A percentile compares a stretch with the other conserved stretches of the same genome.
These are phyloP conservation scores for Arion vulgaris DNA, from an alignment of 1,140 invertebrate species.

Conservation along the genomic window DNA sequence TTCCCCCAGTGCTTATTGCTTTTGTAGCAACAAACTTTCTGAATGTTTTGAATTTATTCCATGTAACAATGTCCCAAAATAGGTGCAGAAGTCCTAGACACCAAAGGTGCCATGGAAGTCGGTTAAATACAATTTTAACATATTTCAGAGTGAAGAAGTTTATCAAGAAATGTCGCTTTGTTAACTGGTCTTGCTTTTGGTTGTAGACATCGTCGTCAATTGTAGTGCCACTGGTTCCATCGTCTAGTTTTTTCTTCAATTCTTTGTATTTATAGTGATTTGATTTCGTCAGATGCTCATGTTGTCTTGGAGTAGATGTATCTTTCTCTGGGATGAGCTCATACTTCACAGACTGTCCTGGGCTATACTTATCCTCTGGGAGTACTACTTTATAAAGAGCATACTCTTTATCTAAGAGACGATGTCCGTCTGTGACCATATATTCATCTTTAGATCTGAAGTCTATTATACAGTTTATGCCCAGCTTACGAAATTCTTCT, in stretches of 20 bases:
- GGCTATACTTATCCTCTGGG: slow-evolving; percentile 51
- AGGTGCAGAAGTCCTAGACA: slow-evolving; percentile 53
- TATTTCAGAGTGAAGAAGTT: slow-evolving; percentile 58
- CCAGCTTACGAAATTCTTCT: slow-evolving; percentile 46
- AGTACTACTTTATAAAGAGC: slow-evolving; percentile 50
- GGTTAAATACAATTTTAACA: slow-evolving; percentile 48
- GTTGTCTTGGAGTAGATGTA: neutral
- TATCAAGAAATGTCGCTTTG: slow-evolving; percentile 56
- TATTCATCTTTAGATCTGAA: slow-evolving; percentile 58
- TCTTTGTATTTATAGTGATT: neutral
- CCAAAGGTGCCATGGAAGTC: slow-evolving; percentile 58
- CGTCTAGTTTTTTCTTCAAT: too few species aligned
- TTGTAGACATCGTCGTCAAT: neutral
- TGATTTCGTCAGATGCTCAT: neutral
- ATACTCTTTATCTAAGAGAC: slow-evolving; percentile 54
- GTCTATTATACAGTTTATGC: slow-evolving; percentile 59
- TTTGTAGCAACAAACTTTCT: slow-evolving; percentile 51
- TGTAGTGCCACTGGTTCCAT: neutral
- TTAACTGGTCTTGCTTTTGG: neutral
- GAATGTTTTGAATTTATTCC: slow-evolving; percentile 53
- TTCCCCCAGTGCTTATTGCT: slow-evolving; percentile 51
- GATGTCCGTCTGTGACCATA: slow-evolving; percentile 40
- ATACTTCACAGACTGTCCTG: slow-evolving; percentile 47
- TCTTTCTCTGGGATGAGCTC: slow-evolving; percentile 11
- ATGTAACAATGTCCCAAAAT: slow-evolving; percentile 50